Evolutionary conservation across 2,888 invertebrate genomes (phyloP).

Genomic region (Stegophylla sp.): DNA sequence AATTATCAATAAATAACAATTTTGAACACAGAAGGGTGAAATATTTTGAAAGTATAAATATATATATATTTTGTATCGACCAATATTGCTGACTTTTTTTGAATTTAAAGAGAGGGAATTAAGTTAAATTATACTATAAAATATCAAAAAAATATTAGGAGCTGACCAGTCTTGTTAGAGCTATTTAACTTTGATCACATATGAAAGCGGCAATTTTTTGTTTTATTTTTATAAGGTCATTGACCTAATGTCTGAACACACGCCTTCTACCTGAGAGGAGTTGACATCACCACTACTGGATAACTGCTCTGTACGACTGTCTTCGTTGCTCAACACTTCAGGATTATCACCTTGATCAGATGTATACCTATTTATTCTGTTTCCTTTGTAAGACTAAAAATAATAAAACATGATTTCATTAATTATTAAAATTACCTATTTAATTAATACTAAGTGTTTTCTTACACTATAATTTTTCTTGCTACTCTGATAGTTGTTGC

Average conservation of each 20-base stretch:
- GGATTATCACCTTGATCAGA: slow-evolving; percentile 41
- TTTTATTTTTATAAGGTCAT: slow-evolving; percentile 49
- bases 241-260: slow-evolving; percentile 53
- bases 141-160: slow-evolving; percentile 39
- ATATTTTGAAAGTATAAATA: slow-evolving; percentile 57
- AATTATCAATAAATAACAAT: slow-evolving; percentile 58
- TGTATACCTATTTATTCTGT: slow-evolving; percentile 42
- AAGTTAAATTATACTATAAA: slow-evolving; percentile 57
- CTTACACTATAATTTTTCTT: slow-evolving; percentile 56
- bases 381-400: slow-evolving; percentile 51
- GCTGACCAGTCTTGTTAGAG: slow-evolving; percentile 46
- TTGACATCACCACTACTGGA: slow-evolving; percentile 28
- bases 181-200: slow-evolving; percentile 56
- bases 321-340: slow-evolving; percentile 52
- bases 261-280: slow-evolving; percentile 49
- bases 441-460: background rate
- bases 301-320: slow-evolving; percentile 44
- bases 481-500: slow-evolving; percentile 42
- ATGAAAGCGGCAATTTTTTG: slow-evolving; percentile 39
- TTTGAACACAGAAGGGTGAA: slow-evolving; percentile 55
- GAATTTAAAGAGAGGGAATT: slow-evolving; percentile 30
- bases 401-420: slow-evolving; percentile 2
- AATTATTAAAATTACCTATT: background rate
- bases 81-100: slow-evolving; percentile 31
- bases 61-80: slow-evolving; percentile 45